Conservation (phyloP, 2,797 vertebrate species). For the Melanotaenia parkinsoni region DNA sequence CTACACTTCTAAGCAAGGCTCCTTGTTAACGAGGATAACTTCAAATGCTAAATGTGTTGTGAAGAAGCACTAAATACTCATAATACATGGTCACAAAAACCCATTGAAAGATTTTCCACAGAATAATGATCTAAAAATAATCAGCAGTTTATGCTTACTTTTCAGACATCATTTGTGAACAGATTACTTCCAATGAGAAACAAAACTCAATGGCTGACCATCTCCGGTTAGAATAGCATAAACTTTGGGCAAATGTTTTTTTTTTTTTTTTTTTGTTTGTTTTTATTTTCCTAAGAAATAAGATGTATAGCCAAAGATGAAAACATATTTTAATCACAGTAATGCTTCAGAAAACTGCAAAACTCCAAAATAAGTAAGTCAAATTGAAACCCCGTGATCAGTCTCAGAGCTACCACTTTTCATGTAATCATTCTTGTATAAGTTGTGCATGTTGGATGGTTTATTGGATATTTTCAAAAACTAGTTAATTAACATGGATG, state of each 20-base stretch:
- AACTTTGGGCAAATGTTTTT: conserved; percentile 5
- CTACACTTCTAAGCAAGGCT: conserved; percentile 19
- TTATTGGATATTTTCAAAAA: conserved; percentile 69
- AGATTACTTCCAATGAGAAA: neutral
- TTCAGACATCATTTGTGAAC: neutral
- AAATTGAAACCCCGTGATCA: conserved; percentile 60
- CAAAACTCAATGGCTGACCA: neutral
- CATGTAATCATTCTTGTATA: conserved; percentile 52
- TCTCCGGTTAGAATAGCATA: conserved; percentile 4
- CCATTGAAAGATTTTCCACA: conserved; percentile 7
- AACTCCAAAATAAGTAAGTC: conserved; percentile 40
- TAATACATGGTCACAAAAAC: conserved; percentile 1
- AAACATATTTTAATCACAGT: conserved; percentile 31
- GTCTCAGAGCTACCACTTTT: conserved; percentile 57
- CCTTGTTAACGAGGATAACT: conserved; percentile 50
- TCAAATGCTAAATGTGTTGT: conserved; percentile 26
- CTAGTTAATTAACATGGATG: conserved; percentile 68
- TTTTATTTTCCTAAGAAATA: neutral
- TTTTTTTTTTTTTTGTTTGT: neutral
- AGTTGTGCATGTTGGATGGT: conserved; percentile 53
- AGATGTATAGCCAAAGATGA: conserved; percentile 18
- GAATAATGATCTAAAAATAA: conserved; percentile 10
- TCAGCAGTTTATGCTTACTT: conserved; percentile 1
- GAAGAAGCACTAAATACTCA: conserved; percentile 19
- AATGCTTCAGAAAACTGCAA: conserved; percentile 8